A percentile compares a stretch with the other conserved stretches of the same genome.
Evolutionary conservation across 2,797 vertebrate species (phyloP).

Genomic region (Catamblyrhynchus diadema): DNA sequence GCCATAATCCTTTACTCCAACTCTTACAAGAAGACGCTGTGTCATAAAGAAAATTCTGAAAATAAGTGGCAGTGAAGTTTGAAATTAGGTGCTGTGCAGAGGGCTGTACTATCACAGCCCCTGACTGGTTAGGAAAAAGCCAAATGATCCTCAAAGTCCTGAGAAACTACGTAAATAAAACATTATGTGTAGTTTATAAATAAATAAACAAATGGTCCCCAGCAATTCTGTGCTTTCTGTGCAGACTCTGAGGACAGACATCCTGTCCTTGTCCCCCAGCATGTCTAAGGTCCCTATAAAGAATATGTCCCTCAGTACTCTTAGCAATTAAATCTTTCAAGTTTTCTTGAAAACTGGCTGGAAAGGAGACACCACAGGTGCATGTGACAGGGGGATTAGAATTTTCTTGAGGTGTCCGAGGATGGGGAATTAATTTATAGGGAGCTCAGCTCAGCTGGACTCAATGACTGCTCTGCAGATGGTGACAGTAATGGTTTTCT

Average conservation of each 20-base stretch:
- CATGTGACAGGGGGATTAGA: background rate
- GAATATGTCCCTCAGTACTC: background rate
- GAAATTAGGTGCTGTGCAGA: background rate
- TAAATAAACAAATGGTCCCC: background rate
- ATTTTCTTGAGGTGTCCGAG: background rate
- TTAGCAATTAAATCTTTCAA: background rate
- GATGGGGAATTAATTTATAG: background rate
- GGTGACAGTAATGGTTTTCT: background rate
- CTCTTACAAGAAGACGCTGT: background rate
- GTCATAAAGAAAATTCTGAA: background rate
- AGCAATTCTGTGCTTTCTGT: background rate
- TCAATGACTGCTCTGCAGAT: background rate
- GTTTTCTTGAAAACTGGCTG: background rate
- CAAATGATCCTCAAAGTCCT: background rate
- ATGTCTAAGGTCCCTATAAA: no score
- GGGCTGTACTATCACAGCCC: background rate
- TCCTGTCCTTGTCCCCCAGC: background rate
- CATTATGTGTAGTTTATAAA: background rate
- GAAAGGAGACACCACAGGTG: background rate
- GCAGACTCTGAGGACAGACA: background rate
- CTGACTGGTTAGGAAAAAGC: background rate
- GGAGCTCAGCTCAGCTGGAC: background rate
- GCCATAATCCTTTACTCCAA: background rate
- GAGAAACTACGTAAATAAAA: background rate
- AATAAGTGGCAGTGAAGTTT: background rate